These are phyloP conservation scores for Panurus biarmicus DNA, from an alignment of 2,113 vertebrate genomes.

Conservation along the genomic window DNA sequence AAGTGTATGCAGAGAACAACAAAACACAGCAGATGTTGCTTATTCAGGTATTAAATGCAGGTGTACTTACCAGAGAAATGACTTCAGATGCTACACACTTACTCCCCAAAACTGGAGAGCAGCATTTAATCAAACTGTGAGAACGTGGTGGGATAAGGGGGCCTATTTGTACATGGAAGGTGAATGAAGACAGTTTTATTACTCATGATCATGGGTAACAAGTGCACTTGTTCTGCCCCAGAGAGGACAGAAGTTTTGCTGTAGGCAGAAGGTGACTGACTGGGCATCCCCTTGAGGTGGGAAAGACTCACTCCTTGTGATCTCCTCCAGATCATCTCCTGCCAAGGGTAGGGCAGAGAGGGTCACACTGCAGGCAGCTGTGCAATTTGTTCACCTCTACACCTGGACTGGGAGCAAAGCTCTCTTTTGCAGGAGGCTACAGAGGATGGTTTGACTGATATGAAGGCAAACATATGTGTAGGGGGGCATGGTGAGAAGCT, in stretches of 20 bases:
- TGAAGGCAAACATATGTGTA: background rate
- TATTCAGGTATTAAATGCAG: conserved; percentile 1
- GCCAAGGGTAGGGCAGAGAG: background rate
- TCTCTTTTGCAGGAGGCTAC: background rate
- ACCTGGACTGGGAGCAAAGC: background rate
- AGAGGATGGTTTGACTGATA: rapidly evolving
- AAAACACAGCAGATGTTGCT: background rate
- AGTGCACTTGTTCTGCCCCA: background rate
- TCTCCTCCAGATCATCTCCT: background rate
- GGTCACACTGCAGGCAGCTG: background rate
- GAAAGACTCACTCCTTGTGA: background rate
- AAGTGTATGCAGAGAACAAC: background rate
- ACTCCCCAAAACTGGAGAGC: background rate
- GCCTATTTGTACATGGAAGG: background rate
- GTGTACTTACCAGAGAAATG: conserved; percentile 57
- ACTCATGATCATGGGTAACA: background rate
- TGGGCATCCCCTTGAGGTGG: background rate
- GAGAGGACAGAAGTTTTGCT: background rate
- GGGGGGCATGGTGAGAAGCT: background rate
- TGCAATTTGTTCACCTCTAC: background rate
- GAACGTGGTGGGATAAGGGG: background rate
- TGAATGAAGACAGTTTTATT: background rate
- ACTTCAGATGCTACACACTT: background rate
- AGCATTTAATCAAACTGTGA: background rate
- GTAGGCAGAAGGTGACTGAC: background rate